Conservation (phyloP, 2,113 vertebrate genomes). For the Epinephelus moara region DNA sequence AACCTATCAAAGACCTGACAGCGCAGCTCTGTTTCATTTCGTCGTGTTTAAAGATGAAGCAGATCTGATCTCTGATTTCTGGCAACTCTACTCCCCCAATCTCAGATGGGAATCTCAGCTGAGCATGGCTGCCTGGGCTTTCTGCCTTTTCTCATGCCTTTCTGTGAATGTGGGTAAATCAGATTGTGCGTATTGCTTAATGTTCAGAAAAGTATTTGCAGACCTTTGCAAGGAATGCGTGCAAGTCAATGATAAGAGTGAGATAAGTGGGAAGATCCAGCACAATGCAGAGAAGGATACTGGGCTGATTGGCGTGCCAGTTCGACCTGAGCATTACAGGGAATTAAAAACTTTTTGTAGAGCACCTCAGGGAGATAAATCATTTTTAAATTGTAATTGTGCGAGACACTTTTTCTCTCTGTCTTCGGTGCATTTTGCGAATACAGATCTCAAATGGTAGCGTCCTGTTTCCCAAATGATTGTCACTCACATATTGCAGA, state of each 20-base stretch:
- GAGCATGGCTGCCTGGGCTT: slow-evolving; percentile 18
- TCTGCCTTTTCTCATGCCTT: slow-evolving; percentile 1
- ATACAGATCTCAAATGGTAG: neutral
- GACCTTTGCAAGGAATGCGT: slow-evolving; percentile 27
- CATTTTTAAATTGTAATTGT: neutral
- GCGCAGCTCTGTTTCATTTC: slow-evolving; percentile 27
- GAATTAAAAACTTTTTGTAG: neutral
- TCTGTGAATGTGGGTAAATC: slow-evolving; percentile 51
- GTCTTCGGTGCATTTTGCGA: neutral
- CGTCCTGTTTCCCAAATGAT: neutral
- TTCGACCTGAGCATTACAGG: neutral
- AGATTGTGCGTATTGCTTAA: slow-evolving; percentile 37
- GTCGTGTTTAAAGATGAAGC: slow-evolving; percentile 2
- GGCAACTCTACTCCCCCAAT: neutral
- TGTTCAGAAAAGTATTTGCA: slow-evolving; percentile 19
- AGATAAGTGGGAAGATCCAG: slow-evolving; percentile 15
- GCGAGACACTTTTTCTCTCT: neutral
- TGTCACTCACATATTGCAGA: neutral
- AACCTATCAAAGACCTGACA: neutral
- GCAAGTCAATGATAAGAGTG: neutral
- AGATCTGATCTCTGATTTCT: slow-evolving; percentile 38
- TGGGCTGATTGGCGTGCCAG: neutral
- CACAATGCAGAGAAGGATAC: fast-evolving
- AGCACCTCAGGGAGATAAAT: neutral
- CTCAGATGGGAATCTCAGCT: slow-evolving; percentile 27